Evolutionary conservation across 2,797 vertebrate genomes (phyloP), one percentile per base, ranked within the genome.

Genomic region (Anisognathus igniventris): DNA sequence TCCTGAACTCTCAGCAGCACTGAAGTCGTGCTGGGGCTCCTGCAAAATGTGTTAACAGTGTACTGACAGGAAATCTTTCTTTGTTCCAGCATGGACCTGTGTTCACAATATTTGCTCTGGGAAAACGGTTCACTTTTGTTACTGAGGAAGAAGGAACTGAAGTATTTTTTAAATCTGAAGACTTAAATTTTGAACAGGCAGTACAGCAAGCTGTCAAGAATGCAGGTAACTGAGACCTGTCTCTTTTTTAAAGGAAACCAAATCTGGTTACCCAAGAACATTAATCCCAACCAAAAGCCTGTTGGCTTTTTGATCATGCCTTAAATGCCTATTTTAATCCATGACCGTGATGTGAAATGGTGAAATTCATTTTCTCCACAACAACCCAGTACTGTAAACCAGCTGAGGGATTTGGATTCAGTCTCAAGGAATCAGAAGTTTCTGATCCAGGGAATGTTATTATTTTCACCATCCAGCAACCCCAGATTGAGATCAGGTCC

Each of bases 61-160:
- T 39, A 62, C 8, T 88, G n/a, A 95, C 35, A 31, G 7, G 20
- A 62, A 48, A 42, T 57, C 81, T 60, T 35, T 79, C 0, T 88
- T 73, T 94, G 47, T 98, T 96, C 50, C 93, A 99, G 98, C 96
- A 98, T 27, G 98, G 98, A 37, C 98, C 98, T 31, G 64, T 98
- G 48, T 99, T 98, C 97, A 99, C 98, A 19, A 61, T 99, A 74
- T 89, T 97, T 4, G 97, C 97, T 42, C 64, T 98, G 85, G 98
- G 98, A 30, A 98, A 98, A 51, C 96, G 98, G 9, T 97, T 98
- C 74, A 98, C 98, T 31, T 99, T 98, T 96, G 96, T 98, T 76
- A 98, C 97, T 14, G 97, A 98, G 58, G 98, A 98, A 77, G 98
- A 98, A 86, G 98, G 98, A 86, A 82, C 98, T 24, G 87, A 97